Conservation (phyloP, 2,888 invertebrate species). For the Disparrhopalites patrizii region DNA sequence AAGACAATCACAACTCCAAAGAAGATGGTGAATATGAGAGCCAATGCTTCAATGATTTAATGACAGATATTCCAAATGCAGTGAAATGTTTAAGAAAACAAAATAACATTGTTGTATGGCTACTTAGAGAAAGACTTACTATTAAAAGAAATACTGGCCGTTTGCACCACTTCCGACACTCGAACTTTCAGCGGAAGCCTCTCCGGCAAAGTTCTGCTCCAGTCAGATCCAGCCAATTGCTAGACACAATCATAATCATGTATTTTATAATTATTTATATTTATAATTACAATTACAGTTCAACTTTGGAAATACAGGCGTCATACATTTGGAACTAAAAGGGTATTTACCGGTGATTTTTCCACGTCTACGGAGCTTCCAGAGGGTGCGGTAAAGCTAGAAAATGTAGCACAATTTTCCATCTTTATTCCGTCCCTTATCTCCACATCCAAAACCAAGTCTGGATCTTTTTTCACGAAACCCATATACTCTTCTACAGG, state of each 20-base stretch:
- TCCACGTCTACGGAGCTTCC: not conserved
- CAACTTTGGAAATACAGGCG: no score
- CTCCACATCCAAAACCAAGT: slow-evolving; percentile 80
- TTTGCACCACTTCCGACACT: slow-evolving; percentile 26
- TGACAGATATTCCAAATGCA: not conserved
- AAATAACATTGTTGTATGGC: no score
- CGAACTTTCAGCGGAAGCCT: slow-evolving; percentile 25
- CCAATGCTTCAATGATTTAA: slow-evolving; percentile 61
- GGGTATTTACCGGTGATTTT: not conserved
- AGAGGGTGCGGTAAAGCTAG: slow-evolving; percentile 43
- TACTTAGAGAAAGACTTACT: slow-evolving; percentile 33
- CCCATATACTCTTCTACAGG: slow-evolving; percentile 88
- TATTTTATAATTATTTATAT: not conserved
- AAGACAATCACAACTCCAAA: slow-evolving; percentile 67
- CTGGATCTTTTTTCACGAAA: slow-evolving; percentile 72
- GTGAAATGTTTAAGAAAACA: no score
- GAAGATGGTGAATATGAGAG: slow-evolving; percentile 70
- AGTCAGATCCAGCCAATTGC: slow-evolving; percentile 38
- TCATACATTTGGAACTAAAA: no score
- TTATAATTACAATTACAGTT: no score
- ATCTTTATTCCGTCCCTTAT: slow-evolving; percentile 80
- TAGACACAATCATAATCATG: not conserved
- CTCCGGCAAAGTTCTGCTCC: slow-evolving; percentile 39
- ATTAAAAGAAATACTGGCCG: slow-evolving; percentile 38
- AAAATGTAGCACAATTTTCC: slow-evolving; percentile 80